Evolutionary conservation across 2,113 vertebrate genomes (phyloP).

Genomic region (Dinomys branickii): DNA sequence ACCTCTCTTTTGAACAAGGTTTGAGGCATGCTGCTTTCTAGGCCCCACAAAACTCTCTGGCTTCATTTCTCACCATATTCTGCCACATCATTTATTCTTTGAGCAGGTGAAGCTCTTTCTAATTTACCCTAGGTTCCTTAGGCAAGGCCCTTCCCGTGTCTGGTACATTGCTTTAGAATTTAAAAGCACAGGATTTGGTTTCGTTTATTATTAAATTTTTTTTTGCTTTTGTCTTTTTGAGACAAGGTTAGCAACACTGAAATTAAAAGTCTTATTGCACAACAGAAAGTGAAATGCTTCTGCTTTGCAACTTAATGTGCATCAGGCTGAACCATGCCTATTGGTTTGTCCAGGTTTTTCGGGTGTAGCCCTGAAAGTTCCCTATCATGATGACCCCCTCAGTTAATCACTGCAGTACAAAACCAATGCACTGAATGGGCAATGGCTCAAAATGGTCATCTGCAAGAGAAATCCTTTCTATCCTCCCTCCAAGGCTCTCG

Average conservation of each 20-base stretch:
- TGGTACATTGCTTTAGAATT: not conserved
- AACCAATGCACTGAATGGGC: not conserved
- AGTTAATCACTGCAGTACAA: not conserved
- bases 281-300: not conserved
- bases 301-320: not conserved
- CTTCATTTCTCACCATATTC: not conserved
- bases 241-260: not conserved
- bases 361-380: not conserved
- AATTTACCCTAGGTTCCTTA: not conserved
- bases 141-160: not conserved
- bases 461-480: not conserved
- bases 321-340: not conserved
- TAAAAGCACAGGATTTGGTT: not conserved
- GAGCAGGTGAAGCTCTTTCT: not conserved
- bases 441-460: not conserved
- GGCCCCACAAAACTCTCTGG: not conserved
- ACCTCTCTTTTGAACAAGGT: not conserved
- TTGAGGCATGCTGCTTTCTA: not conserved
- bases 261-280: constrained; percentile 31
- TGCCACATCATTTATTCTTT: not conserved
- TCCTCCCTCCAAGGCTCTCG: not conserved
- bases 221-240: too few relatives aligned
- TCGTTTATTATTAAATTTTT: too few relatives aligned
- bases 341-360: not conserved
- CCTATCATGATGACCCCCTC: not conserved